Evolutionary conservation across 2,113 vertebrate genomes (phyloP).

Genomic region (Formicarius rufipectus): DNA sequence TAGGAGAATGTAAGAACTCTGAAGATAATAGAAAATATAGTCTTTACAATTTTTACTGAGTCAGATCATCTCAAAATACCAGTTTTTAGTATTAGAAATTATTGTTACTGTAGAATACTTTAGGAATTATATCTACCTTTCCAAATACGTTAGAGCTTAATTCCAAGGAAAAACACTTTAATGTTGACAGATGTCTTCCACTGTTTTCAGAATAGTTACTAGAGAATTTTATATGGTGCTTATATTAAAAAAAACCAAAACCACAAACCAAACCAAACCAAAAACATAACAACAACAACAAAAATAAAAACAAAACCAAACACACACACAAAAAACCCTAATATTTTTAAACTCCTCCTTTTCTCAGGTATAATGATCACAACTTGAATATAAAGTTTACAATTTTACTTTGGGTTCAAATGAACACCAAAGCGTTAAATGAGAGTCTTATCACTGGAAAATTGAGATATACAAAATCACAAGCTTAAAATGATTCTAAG

Average conservation of each 20-base stretch:
- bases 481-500: background rate
- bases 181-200: no score
- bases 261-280: no score
- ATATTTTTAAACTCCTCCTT: background rate
- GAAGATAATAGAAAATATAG: background rate
- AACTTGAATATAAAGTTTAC: background rate
- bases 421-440: background rate
- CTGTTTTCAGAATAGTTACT: background rate
- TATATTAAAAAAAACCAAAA: background rate
- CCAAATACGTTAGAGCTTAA: background rate
- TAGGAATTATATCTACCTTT: background rate
- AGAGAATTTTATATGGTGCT: background rate
- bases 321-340: no score
- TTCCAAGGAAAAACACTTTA: background rate
- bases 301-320: no score
- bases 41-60: background rate
- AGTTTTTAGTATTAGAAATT: background rate
- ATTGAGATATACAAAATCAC: background rate
- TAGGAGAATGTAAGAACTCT: background rate
- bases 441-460: background rate
- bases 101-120: background rate
- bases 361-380: background rate
- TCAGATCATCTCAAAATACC: background rate
- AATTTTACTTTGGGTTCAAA: background rate
- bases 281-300: no score